phyloP scores from a whole-genome alignment of 2,888 invertebrate species.

The Oligia fasciuncula region DNA sequence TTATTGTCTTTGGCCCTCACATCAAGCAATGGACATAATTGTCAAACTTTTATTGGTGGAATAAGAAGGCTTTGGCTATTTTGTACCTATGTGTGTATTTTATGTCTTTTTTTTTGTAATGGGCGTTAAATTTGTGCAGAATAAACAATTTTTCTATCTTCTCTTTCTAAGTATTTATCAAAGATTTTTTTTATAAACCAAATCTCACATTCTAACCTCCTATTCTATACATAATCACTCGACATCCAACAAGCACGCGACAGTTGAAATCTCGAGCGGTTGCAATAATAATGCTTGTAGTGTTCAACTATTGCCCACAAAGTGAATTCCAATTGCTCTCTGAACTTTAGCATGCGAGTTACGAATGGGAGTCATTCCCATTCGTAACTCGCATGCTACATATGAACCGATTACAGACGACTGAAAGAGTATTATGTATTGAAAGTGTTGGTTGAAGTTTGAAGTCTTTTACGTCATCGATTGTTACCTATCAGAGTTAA shows the following conservation, averaged over 20 bases:
- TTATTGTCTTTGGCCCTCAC: no score
- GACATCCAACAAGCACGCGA: slow-evolving; percentile 18
- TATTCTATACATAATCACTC: slow-evolving; percentile 13
- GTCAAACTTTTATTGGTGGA: no score
- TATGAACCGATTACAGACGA: slow-evolving; percentile 36
- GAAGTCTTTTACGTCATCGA: slow-evolving; percentile 14
- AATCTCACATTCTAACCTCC: not conserved
- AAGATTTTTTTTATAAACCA: not conserved
- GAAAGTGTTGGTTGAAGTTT: slow-evolving; percentile 30
- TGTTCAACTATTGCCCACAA: slow-evolving; percentile 61
- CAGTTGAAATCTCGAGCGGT: slow-evolving; percentile 63
- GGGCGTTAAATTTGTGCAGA: no score
- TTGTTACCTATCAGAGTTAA: not conserved
- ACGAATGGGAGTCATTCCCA: slow-evolving; percentile 55
- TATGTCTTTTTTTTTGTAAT: no score
- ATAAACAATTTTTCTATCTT: no score
- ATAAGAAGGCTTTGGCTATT: no score
- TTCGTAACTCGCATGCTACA: no score
- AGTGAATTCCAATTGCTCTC: slow-evolving; percentile 71
- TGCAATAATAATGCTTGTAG: slow-evolving; percentile 56
- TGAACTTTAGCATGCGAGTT: slow-evolving; percentile 60
- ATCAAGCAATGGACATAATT: no score
- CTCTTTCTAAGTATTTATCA: not conserved
- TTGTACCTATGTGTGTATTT: no score
- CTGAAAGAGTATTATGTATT: slow-evolving; percentile 24